Base-by-base conservation (phyloP, 2,888 invertebrate genomes). In the Strigamia transsilvanica region DNA sequence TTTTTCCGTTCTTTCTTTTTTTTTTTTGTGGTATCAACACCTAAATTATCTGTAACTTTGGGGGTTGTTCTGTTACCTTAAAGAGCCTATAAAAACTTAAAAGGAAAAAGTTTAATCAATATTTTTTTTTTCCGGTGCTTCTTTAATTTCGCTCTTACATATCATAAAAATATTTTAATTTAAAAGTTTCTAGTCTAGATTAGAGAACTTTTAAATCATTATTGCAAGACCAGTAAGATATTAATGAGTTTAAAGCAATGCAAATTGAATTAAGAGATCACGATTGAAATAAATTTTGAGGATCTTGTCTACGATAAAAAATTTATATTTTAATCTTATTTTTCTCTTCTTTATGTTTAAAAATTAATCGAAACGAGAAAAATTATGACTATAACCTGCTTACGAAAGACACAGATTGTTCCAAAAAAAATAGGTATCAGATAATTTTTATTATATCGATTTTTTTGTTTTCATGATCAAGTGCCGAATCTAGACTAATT, bases 311-410 rank as follows among this genome's bases (percentile, higher is more conserved):
- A 7, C 3, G 18, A 56, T 56, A 18, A 56, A 51, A 56, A 56
- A 56, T 56, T 15, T 56, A 56, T 18, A 56, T 56, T 56, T 56
- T 56, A 56, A 56, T 56, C 56, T 56, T 56, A 18, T 56, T 56
- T 18, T 56, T 27, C 3, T 27, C 3, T 27, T 27, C n/a, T 56
- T 56, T 10, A 13, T 9, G 15, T 1, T 9, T 12, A 56, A 56
- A 56, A 18, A 18, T 18, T 18, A 56, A 18, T 18, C 15, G 56
- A 18, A 56, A 18, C 9, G 21, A 6, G 56, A 6, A 51, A 51
- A 51, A 51, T 51, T 51, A 51, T 56, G 56, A 18, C 18, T 56
- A 56, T 6, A 56, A 18, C 56, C 56, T 0, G 56, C 2, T n/a
- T 27, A 27, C 0, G 4, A n/a, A 51, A 4, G 4, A 51, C 51